phyloP scores from a whole-genome alignment of 2,113 vertebrate genomes.

The Sterrhoptilus dennistouni region DNA sequence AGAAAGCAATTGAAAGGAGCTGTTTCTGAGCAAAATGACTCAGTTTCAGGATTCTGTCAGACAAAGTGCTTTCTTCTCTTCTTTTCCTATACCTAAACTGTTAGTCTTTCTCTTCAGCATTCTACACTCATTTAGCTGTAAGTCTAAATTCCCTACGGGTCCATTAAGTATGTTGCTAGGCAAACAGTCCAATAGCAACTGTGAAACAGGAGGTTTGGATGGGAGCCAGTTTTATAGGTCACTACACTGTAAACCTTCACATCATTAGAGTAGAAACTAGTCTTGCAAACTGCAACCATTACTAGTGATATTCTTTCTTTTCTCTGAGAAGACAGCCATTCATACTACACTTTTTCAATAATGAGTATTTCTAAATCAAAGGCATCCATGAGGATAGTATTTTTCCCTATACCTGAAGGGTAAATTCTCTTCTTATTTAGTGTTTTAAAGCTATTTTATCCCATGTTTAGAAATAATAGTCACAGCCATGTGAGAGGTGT shows the following conservation, averaged over 20 bases:
- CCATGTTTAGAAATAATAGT: not conserved
- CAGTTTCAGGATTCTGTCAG: not conserved
- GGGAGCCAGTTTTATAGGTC: constrained; percentile 59
- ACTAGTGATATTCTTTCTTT: not conserved
- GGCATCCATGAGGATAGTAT: not conserved
- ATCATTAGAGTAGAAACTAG: constrained; percentile 45
- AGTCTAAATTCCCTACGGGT: constrained; percentile 36
- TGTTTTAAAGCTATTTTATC: not conserved
- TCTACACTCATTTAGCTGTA: constrained; percentile 53
- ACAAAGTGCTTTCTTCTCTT: not conserved
- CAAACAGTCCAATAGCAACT: constrained; percentile 54
- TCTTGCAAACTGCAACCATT: not conserved
- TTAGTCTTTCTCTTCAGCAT: constrained; percentile 42
- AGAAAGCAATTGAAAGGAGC: not conserved
- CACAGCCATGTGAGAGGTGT: not conserved
- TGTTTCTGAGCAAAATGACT: not conserved
- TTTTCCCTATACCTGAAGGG: not conserved
- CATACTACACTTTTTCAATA: not conserved
- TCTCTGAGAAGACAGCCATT: constrained; percentile 5
- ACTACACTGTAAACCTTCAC: constrained; percentile 55
- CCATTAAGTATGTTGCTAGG: constrained; percentile 68
- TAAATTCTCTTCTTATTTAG: not conserved
- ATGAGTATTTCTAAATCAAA: not conserved
- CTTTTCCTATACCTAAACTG: not conserved
- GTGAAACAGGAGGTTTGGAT: constrained; percentile 48